Percentiles rank a stretch among this genome's conserved stretches.
Evolutionary conservation across 2,797 vertebrate genomes (phyloP).

Genomic region (Anguilla megastoma): DNA sequence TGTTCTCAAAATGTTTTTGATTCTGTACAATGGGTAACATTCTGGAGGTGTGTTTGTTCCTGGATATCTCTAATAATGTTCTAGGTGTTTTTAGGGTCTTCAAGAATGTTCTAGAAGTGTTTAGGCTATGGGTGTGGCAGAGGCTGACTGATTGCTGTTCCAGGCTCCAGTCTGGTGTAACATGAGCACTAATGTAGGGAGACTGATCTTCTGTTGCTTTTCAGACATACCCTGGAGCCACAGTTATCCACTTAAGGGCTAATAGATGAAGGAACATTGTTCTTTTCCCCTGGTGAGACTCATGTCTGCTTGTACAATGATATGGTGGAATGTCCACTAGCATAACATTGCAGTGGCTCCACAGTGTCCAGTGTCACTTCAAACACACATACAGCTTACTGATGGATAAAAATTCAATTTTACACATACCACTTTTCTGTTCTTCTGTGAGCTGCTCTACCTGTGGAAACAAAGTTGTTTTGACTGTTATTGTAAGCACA

Average conservation of each 20-base stretch:
- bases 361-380: constrained; percentile 14
- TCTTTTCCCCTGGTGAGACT: constrained; percentile 20
- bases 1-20: background rate
- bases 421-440: constrained; percentile 77
- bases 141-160: background rate
- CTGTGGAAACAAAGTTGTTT: constrained; percentile 49
- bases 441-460: constrained; percentile 80
- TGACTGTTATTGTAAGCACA: constrained; percentile 15
- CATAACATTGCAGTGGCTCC: background rate
- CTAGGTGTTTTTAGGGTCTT: background rate
- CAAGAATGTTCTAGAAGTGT: constrained; percentile 3
- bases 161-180: constrained; percentile 7
- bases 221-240: constrained; percentile 20
- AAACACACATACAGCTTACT: background rate
- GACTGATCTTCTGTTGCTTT: background rate
- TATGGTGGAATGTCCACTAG: background rate
- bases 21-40: background rate
- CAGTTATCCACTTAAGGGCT: constrained; percentile 20
- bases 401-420: background rate
- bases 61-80: background rate
- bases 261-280: constrained; percentile 27
- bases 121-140: background rate
- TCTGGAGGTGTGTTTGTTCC: background rate
- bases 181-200: background rate
- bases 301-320: constrained; percentile 24